Evolutionary conservation across 2,797 vertebrate species (phyloP).

Genomic region (Eulemur coronatus): DNA sequence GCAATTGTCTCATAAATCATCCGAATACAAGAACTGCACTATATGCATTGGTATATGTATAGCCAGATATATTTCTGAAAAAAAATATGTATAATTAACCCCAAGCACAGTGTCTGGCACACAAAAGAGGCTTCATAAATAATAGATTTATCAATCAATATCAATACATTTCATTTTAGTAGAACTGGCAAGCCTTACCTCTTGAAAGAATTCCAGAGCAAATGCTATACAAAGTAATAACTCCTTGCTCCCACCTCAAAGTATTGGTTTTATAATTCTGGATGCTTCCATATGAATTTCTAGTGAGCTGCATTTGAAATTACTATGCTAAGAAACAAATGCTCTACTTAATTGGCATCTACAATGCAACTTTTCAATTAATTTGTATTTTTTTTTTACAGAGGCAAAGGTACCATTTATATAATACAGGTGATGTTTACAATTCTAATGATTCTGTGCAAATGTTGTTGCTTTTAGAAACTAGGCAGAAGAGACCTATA

Average conservation of each 20-base stretch:
- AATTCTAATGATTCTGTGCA: background rate
- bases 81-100: background rate
- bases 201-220: background rate
- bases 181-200: background rate
- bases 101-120: background rate
- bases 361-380: conserved; percentile 45
- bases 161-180: background rate
- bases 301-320: conserved; percentile 43
- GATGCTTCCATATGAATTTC: conserved; percentile 20
- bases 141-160: background rate
- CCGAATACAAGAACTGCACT: background rate
- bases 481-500: background rate
- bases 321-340: conserved; percentile 37
- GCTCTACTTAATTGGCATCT: conserved; percentile 31
- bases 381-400: conserved; percentile 46
- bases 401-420: background rate
- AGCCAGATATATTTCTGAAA: background rate
- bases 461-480: background rate
- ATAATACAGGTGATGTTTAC: background rate
- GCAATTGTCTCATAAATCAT: background rate
- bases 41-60: background rate
- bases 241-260: background rate
- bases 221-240: background rate
- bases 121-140: background rate
- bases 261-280: background rate